Evolutionary conservation across 2,113 vertebrate genomes (phyloP).

Genomic region (Pterocles gutturalis): DNA sequence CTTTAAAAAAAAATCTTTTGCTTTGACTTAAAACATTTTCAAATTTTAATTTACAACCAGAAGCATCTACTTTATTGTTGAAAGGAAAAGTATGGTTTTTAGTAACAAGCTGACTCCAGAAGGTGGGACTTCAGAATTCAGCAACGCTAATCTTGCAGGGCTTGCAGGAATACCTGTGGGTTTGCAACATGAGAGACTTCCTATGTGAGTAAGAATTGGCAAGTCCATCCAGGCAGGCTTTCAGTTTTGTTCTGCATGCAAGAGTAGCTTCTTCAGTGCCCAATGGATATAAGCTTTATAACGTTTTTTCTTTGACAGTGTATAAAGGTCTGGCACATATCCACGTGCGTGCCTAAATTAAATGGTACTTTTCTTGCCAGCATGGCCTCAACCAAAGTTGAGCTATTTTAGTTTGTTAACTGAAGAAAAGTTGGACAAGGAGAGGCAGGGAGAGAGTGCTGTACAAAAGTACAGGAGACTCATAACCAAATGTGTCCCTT

Average conservation of each 20-base stretch:
- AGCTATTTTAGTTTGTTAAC: conserved; percentile 52
- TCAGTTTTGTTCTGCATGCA: neutral
- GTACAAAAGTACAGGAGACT: neutral
- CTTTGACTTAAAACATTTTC: neutral
- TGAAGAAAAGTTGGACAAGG: conserved; percentile 11
- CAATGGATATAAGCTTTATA: neutral
- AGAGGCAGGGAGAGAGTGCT: neutral
- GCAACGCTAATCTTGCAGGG: neutral
- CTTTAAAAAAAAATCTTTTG: neutral
- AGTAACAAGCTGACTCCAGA: neutral
- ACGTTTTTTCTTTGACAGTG: neutral
- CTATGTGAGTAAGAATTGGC: neutral
- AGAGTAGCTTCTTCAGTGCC: neutral
- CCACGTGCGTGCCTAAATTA: conserved; percentile 11
- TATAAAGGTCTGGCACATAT: conserved; percentile 1
- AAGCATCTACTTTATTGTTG: neutral
- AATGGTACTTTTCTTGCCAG: conserved; percentile 43
- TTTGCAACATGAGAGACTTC: neutral
- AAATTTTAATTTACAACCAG: neutral
- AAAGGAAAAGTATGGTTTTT: neutral
- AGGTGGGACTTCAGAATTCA: neutral
- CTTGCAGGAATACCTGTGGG: neutral
- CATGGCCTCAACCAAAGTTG: conserved; percentile 4
- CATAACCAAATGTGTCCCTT: neutral
- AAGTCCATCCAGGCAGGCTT: neutral